Evolutionary conservation across 2,113 vertebrate species (phyloP), one percentile per base, ranked within the genome.

Genomic region (Sander vitreus): DNA sequence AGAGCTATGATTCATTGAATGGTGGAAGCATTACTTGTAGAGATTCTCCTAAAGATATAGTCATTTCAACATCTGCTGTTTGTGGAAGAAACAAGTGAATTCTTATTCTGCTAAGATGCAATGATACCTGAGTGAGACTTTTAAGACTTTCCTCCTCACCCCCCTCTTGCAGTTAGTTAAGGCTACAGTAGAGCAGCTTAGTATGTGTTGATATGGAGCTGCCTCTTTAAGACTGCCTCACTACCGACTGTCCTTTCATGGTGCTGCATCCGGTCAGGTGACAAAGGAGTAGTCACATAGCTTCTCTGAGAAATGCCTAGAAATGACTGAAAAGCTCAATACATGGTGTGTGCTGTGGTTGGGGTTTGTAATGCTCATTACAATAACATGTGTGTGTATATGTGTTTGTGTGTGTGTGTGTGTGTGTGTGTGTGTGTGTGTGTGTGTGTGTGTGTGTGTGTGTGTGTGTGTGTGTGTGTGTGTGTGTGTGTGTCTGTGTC

Each of bases 221-320:
- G 93, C 57, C 89, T 59, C 95, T 96, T 96, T 95, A 95, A 95
- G 93, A 85, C 80, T 75, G 88, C 88, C 92, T 93, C 93, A 93
- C 89, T 90, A 92, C 94, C 92, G 88, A 91, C 85, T 92, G 84
- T 65, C 93, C 95, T 93, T 95, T 92, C 94, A 92, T 94, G 95
- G 95, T 53, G 87, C 78, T 81, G 60, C 88, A 90, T 96, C 95
- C 94, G 95, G 94, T 96, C 94, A 95, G 90, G 93, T 96, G 95
- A 94, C 89, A 23, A 81, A 82, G 88, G 88, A 91, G 87, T 89
- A 92, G 94, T 94, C 90, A 90, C 92, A 91, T 74, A 87, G 90
- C 91, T 91, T 93, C 89, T 93, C 85, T 66, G 91, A 93, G 91
- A 95, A 93, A 93, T 93, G 93, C 93, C 93, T 93, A 89, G 91